Evolutionary conservation across 2,797 vertebrate genomes (phyloP), one percentile per base, ranked within the genome.

Genomic region (Lates japonicus): DNA sequence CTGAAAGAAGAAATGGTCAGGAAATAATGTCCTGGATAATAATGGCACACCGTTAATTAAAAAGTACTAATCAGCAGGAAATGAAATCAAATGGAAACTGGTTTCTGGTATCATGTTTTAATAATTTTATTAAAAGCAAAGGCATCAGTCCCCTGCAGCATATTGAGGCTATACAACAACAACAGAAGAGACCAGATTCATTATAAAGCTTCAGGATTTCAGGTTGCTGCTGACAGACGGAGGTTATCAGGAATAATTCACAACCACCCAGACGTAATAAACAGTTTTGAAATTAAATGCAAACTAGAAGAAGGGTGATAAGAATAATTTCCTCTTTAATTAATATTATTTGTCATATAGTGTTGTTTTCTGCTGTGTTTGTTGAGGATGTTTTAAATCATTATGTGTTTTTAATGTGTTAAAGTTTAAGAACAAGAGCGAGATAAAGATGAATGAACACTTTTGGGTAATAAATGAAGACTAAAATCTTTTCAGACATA

Each of bases 101-200:
- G 16, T 54, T 29, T 61, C 48, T 72, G 51, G 41, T 49, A 68
- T 82, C 48, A 70, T 77, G 20, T 52, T 68, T 60, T 85, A 69
- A 70, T 77, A 67, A 82, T 83, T 76, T 72, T 3, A 85, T 87
- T 84, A 82, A 69, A 78, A 71, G 65, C 57, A n/a, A 72, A 76
- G 19, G 20, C 68, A 66, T 59, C 61, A 63, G 41, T 60, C 9
- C 63, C 37, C 71, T 37, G 61, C 29, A 83, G 78, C 52, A 75
- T 8, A 78, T 9, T n/a, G 60, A 83, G 33, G 35, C 42, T 13
- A 39, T 41, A 55, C 55, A 78, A 68, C 31, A 83, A 84, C 57
- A 79, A 78, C 52, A 76, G 59, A 42, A 19, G n/a, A 59, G 1
- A 22, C n/a, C 37, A 8, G 61, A 70, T 73, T 72, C 29, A 80